Conservation (phyloP, 2,113 vertebrate species). For the Eubucco bourcierii region DNA sequence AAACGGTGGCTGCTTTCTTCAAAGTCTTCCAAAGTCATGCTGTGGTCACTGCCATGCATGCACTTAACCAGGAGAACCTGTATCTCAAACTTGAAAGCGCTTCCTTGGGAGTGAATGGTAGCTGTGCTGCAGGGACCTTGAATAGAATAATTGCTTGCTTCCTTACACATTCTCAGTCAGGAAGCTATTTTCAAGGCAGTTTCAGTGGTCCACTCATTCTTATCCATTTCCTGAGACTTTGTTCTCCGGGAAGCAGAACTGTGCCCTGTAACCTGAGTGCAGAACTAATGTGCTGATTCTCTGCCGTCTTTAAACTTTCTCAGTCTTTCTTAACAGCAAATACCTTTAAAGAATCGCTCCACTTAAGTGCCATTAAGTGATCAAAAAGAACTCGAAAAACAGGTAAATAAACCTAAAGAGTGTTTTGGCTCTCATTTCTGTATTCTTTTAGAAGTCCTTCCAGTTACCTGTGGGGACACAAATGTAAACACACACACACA, state of each 20-base stretch:
- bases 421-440: not conserved
- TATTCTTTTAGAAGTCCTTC: not conserved
- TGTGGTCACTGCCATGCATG: not conserved
- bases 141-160: not conserved
- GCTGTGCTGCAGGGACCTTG: not conserved
- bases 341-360: not conserved
- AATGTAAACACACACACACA: not conserved
- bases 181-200: not conserved
- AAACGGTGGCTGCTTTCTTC: not conserved
- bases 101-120: not conserved
- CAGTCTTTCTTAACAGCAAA: not conserved
- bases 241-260: not conserved
- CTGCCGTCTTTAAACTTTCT: not conserved
- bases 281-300: not conserved
- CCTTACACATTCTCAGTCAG: not conserved
- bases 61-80: not conserved
- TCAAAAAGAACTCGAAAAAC: not conserved
- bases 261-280: not conserved
- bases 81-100: not conserved
- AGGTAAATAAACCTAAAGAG: not conserved
- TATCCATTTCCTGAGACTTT: conserved; percentile 8
- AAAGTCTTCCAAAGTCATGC: not conserved
- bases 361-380: not conserved
- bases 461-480: not conserved
- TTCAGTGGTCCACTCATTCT: not conserved